Evolutionary conservation across 2,888 invertebrate species (phyloP), one percentile per base, ranked within the genome.

Genomic region (Gryllus longicercus): DNA sequence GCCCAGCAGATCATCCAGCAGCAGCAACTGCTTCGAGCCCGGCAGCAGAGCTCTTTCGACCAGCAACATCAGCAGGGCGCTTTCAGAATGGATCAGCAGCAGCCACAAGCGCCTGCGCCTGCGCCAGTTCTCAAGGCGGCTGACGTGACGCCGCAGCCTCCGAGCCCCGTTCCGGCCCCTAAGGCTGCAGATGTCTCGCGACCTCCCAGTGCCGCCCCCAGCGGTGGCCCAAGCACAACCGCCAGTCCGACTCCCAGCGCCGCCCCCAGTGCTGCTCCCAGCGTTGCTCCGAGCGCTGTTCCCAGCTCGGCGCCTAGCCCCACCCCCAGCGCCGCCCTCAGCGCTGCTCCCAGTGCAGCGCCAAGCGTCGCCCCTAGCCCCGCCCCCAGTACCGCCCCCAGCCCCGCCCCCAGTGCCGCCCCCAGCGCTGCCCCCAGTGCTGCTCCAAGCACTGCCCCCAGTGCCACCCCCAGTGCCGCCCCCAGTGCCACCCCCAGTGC

Each of bases 21-120:
- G 50, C 50, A 38, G 38, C 38, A 38, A 8, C 38, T 38, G 38
- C 2, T 38, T 4, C 38, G 38, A 1, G 38, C 38, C 38, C 38
- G 38, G 1, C 38, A 38, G 51, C 51, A 21, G 78, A 50, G 23
- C 38, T 63, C 63, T 14, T 63, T 63, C 63, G 63, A 63, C 14
- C 63, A n/a, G 16, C 63, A 14, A 63, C n/a, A 63, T 4, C 63
- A n/a, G 16, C 63, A 14, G n/a, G 14, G 14, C 21, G 25, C 23
- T 12, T 25, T 14, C 23, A 75, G 75, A 14, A 75, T 75, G 75
- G 75, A 75, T 12, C 75, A 75, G 75, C 75, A n/a, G 23, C 25
- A 23, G 21, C 75, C 18, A 10, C 75, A 75, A 25, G 23, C 25
- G 75, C 75, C 21, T 12, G 25, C 63, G 63, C 63, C 63, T n/a